phyloP scores from a whole-genome alignment of 2,797 vertebrate genomes.

The Dryobates pubescens region DNA sequence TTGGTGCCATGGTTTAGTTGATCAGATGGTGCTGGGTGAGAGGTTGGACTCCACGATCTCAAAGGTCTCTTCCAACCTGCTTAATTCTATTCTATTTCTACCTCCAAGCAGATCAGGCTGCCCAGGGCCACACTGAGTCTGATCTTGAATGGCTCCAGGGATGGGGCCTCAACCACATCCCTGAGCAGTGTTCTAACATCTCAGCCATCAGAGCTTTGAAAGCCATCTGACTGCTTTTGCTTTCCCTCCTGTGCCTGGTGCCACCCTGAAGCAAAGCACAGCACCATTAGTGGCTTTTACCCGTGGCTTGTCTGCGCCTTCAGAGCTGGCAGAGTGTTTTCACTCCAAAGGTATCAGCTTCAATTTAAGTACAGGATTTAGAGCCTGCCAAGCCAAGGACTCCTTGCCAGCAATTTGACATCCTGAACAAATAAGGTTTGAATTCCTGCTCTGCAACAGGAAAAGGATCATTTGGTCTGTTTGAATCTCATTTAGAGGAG shows the following conservation, averaged over 20 bases:
- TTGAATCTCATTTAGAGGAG: constrained; percentile 68
- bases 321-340: constrained; percentile 40
- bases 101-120: too few relatives aligned
- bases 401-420: constrained; percentile 61
- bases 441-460: constrained; percentile 71
- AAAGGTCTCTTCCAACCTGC: too few relatives aligned
- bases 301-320: background rate
- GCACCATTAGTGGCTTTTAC: background rate
- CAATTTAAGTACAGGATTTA: constrained; percentile 61
- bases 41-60: too few relatives aligned
- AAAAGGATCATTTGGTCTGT: constrained; percentile 70
- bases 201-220: background rate
- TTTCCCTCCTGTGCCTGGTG: background rate
- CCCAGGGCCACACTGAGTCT: too few relatives aligned
- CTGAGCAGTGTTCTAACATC: background rate
- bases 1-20: too few relatives aligned
- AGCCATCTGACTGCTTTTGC: background rate
- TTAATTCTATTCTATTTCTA: too few relatives aligned
- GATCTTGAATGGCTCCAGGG: too few relatives aligned
- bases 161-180: too few relatives aligned
- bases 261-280: background rate
- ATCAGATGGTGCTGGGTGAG: too few relatives aligned
- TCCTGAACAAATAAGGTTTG: constrained; percentile 68
- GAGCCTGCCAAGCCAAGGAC: constrained; percentile 34
- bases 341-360: constrained; percentile 58